Percentiles rank a stretch among this genome's conserved stretches.
These are phyloP conservation scores for Ecdyonurus torrentis DNA, from an alignment of 2,888 invertebrate genomes.

Conservation along the genomic window DNA sequence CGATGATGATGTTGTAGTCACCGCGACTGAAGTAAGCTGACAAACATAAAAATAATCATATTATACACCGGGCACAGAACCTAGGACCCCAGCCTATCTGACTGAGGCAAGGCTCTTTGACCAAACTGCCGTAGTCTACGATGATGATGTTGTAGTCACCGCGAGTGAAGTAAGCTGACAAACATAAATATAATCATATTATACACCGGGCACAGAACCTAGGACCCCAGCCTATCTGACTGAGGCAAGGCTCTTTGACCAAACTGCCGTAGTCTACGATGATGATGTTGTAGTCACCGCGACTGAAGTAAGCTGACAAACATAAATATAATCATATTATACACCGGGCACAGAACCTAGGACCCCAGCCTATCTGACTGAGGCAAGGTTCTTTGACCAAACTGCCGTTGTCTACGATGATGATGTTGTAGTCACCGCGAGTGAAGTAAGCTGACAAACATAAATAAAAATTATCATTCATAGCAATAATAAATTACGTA, in stretches of 20 bases:
- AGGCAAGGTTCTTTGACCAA: conserved; percentile 70
- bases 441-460: conserved; percentile 53
- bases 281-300: conserved; percentile 68
- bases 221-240: conserved; percentile 41
- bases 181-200: too few species aligned
- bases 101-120: conserved; percentile 66
- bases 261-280: conserved; percentile 71
- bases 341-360: conserved; percentile 42
- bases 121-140: conserved; percentile 66
- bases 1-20: conserved; percentile 71
- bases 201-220: conserved; percentile 48
- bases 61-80: conserved; percentile 49
- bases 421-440: conserved; percentile 64
- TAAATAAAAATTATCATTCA: too few species aligned
- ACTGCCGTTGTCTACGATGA: conserved; percentile 69
- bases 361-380: conserved; percentile 42
- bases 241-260: conserved; percentile 67
- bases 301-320: conserved; percentile 50
- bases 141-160: conserved; percentile 75
- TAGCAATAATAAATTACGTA: too few species aligned
- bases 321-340: too few species aligned
- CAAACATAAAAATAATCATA: too few species aligned
- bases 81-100: conserved; percentile 39
- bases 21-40: conserved; percentile 60
- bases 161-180: conserved; percentile 51